These are phyloP conservation scores for Lepidocyrtinus sp. DNA, from an alignment of 2,888 invertebrate genomes.

Conservation along the genomic window DNA sequence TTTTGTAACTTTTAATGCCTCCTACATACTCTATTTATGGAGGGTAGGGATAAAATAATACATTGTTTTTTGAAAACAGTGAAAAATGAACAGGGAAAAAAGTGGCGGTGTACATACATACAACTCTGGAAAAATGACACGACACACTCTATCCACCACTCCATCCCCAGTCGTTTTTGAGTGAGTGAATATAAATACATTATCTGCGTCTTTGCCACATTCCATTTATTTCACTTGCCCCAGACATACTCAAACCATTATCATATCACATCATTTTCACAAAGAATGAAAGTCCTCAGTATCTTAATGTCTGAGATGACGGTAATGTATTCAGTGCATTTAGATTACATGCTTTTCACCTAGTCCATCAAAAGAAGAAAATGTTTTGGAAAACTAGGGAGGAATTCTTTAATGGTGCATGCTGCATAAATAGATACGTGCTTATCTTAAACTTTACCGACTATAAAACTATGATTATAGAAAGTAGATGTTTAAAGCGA, in stretches of 20 bases:
- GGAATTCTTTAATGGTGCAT: constrained; percentile 7
- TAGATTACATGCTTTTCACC: constrained; percentile 7
- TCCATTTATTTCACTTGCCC: constrained; percentile 1
- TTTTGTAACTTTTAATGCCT: constrained; percentile 6
- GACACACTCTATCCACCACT: not conserved
- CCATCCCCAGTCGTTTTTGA: no score
- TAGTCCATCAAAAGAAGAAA: not conserved
- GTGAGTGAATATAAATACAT: constrained; percentile 1
- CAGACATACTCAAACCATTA: constrained; percentile 7
- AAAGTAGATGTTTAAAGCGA: not conserved
- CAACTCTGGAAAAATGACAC: not conserved
- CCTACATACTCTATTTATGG: not conserved
- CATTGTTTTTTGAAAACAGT: not conserved
- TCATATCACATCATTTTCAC: not conserved
- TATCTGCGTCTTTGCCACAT: constrained; percentile 5
- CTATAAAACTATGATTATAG: no score
- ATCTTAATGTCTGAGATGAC: not conserved
- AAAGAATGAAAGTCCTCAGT: not conserved
- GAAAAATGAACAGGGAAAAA: not conserved
- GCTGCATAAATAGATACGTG: not conserved
- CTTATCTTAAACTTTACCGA: no score
- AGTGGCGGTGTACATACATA: no score
- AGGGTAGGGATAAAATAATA: not conserved
- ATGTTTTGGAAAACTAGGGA: not conserved
- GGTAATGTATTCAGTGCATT: constrained; percentile 5